These are phyloP conservation scores for Holcopasites calliopsidis DNA, from an alignment of 1,140 invertebrate species.

Conservation along the genomic window DNA sequence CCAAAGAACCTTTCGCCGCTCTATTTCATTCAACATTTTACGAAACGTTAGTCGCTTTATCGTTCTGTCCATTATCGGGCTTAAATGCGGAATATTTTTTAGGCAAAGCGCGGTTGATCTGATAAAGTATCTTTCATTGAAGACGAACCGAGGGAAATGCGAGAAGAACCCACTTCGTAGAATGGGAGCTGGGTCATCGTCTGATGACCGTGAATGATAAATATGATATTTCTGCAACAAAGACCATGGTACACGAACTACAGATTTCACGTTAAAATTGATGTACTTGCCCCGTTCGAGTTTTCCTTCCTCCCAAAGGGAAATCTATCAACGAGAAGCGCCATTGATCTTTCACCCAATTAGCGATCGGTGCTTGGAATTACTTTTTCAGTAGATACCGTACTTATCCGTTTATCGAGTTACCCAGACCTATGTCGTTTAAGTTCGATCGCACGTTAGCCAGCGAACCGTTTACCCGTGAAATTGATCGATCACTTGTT, in stretches of 20 bases:
- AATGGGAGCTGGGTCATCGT: slow-evolving; percentile 21
- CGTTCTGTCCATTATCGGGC: background rate
- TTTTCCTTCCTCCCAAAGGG: background rate
- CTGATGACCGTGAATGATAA: slow-evolving; percentile 35
- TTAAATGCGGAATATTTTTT: background rate
- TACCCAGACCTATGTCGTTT: background rate
- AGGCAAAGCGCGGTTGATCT: background rate
- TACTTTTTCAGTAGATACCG: background rate
- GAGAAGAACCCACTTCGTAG: no score
- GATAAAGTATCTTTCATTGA: background rate
- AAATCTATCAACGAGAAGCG: no score
- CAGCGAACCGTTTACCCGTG: background rate
- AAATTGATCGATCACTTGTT: background rate
- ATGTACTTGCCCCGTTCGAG: no score
- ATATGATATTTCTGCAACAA: slow-evolving; percentile 27
- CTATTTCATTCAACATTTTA: background rate
- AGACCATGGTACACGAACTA: background rate
- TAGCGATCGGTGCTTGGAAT: background rate
- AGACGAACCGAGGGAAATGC: no score
- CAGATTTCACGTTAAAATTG: background rate
- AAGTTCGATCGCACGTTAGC: background rate
- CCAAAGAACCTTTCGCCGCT: background rate
- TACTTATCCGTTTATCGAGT: no score
- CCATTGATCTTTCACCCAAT: no score
- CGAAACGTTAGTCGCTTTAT: no score